Evolutionary conservation across 1,140 invertebrate genomes (phyloP), one percentile per base, ranked within the genome.

Genomic region (Calosoma granatense): DNA sequence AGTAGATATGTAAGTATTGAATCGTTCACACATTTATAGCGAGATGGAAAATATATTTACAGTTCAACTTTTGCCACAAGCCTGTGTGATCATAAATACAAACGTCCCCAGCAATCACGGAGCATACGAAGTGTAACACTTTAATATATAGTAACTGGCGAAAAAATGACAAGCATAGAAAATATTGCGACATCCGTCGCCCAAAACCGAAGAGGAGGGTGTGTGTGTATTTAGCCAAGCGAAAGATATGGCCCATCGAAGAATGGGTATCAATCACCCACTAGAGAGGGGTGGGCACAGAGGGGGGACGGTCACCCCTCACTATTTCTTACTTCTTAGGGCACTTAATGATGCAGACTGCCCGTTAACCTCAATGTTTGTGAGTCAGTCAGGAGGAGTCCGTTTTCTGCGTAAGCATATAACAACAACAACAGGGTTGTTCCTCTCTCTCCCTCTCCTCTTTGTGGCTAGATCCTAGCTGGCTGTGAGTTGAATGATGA

Each of bases 191-290:
- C 15, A 47, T 36, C 26, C n/a, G 6, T 4, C 3, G 17, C 41
- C 17, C 26, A 30, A n/a, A n/a, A n/a, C n/a, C n/a, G n/a, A n/a
- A n/a, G n/a, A n/a, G n/a, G n/a, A n/a, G n/a, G n/a, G n/a, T 36
- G 26, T 6, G 26, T 36, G 6, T 11, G 62, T 57, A 60, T 62
- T 64, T 64, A 62, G 23, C 59, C 60, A 55, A 67, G 66, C 65
- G 63, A 63, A 64, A 67, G 65, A 67, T 65, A 67, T 67, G 66
- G 65, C 60, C 65, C 66, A 68, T 68, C 64, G 63, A 61, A 64
- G 61, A 64, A 63, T 68, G 64, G 63, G 60, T 51, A 55, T 57
- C 60, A 59, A 56, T 60, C 61, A 53, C 57, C 60, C 55, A 51
- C 22, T 39, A 20, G 39, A 56, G 53, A 57, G 60, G 62, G 59